Base-by-base conservation (phyloP, 1,140 invertebrate species). In the Drosophila micromelanica region DNA sequence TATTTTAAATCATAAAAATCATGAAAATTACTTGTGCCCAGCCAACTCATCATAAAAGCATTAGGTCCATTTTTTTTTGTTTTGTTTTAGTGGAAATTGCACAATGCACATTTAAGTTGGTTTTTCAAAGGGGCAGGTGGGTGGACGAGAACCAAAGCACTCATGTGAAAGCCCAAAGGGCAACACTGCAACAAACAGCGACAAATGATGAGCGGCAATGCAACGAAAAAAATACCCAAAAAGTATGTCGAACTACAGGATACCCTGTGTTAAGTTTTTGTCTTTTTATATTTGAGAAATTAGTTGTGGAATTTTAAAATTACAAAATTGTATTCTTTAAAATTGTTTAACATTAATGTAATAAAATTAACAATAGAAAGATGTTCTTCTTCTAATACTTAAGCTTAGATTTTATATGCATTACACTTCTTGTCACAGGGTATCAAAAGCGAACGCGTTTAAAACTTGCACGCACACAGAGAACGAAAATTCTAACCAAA, bases 31-130 rank as follows among this genome's bases (percentile, higher is more conserved):
- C 57, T 63, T 49, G 7, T 61, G n/a, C n/a, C n/a, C 30, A n/a
- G 30, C 37, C 46, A 65, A 65, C 62, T 81, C 75, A 81, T 81
- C 74, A 82, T 78, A 76, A 82, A 82, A 78, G 75, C 79, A 82
- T 82, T 82, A 82, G 72, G 54, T 64, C 48, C 55, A 23, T 59
- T 65, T 45, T 68, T 42, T 35, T 62, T 63, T 71, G 17, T 17
- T 17, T 17, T 17, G 17, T 55, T 73, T 73, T 32, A 57, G 30
- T 80, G 68, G 54, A 59, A 80, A 65, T 76, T 81, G 69, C 51
- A 75, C 72, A 71, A 75, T 67, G 59, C 63, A 69, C 32, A 59
- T 60, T 57, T 52, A 54, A 35, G 61, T 30, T 40, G 13, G 23
- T 5, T 20, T 32, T 7, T 9, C 0, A 13, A 12, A 15, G 8